Evolutionary conservation across 2,888 invertebrate species (phyloP), one percentile per base, ranked within the genome.

Genomic region (Macrosiphum euphorbiae): DNA sequence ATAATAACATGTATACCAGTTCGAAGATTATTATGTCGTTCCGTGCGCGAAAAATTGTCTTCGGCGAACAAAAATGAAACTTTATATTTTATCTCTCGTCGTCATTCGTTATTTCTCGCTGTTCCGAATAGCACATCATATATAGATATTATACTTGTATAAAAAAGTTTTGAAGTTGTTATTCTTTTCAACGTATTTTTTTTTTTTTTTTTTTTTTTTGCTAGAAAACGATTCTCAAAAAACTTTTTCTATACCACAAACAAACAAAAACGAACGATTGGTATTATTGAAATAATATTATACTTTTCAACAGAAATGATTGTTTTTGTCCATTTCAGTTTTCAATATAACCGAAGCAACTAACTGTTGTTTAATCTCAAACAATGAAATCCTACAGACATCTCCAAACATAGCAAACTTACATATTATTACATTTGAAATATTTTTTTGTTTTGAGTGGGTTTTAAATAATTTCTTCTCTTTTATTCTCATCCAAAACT

Each of bases 81-180:
- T 90, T 88, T 47, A 90, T 50, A 90, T 26, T 50, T 78, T 35
- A 90, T 90, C 5, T 67, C 67, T n/a, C 44, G 47, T 67, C n/a
- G 67, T 67, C n/a, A 47, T 67, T 90, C 47, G 55, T 35, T 35
- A 24, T 88, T 78, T 35, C 10, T 52, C 87, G n/a, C n/a, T 10
- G 13, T 47, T 67, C 50, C 67, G 24, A 47, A 44, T 86, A 50
- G 44, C 44, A 86, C 8, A 55, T 20, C 16, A 20, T 52, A 55
- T 55, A 55, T 58, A 58, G 26, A 58, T 4, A 26, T 1, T 61
- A 61, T 67, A 16, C 67, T 67, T n/a, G 44, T 26, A 28, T 44
- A 28, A 67, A 58, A 90, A 90, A 90, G 67, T 67, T 67, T 47
- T 13, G 0, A 50, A 90, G 26, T 61, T 35, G 47, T 89, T 90